These are phyloP conservation scores for Scaptomyza flava DNA, from an alignment of 2,888 invertebrate species.

Conservation along the genomic window DNA sequence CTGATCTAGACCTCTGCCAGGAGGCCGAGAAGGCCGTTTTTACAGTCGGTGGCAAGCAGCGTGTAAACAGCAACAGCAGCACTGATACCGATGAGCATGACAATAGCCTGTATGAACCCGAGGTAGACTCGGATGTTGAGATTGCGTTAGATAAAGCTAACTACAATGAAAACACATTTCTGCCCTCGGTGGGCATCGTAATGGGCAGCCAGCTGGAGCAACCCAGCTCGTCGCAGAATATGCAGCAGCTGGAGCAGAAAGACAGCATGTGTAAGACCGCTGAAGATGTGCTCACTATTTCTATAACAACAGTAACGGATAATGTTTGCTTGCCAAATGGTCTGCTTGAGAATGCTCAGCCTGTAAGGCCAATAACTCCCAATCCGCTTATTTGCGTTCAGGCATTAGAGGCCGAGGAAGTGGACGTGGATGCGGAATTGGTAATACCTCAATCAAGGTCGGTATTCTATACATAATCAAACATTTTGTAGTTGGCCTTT, in stretches of 20 bases:
- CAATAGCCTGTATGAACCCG: conserved; percentile 87
- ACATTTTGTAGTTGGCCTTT: conserved; percentile 24
- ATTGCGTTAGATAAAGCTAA: conserved; percentile 71
- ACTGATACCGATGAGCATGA: conserved; percentile 88
- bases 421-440: conserved; percentile 76
- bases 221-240: conserved; percentile 53
- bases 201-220: conserved; percentile 84
- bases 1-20: conserved; percentile 70
- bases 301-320: conserved; percentile 84
- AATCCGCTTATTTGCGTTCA: conserved; percentile 86
- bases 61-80: conserved; percentile 83
- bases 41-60: conserved; percentile 72
- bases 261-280: conserved; percentile 84
- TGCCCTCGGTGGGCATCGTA: conserved; percentile 89
- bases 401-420: conserved; percentile 57
- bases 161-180: conserved; percentile 85
- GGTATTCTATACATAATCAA: conserved; percentile 79
- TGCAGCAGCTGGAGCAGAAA: conserved; percentile 83
- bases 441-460: conserved; percentile 83
- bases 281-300: conserved; percentile 83
- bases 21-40: conserved; percentile 81
- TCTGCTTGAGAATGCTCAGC: conserved; percentile 82
- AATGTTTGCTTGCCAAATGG: conserved; percentile 83
- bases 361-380: conserved; percentile 83
- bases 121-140: conserved; percentile 78